phyloP scores from a whole-genome alignment of 1,140 invertebrate genomes.

The Teleopsis dalmanni region DNA sequence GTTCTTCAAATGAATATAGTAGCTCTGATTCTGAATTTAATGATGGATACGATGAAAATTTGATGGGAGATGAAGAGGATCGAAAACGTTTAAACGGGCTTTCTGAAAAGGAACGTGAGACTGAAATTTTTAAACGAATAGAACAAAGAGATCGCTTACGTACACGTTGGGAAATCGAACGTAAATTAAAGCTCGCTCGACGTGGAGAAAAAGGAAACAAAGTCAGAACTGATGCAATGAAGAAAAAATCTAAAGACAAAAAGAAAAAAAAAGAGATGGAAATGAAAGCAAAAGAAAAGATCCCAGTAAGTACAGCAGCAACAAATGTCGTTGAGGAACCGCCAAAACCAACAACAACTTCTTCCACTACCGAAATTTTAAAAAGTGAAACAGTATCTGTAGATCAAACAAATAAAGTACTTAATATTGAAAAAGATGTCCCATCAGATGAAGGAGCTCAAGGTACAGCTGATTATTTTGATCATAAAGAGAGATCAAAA shows the following conservation, averaged over 20 bases:
- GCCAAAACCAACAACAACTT: background rate
- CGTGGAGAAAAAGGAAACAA: slow-evolving; percentile 64
- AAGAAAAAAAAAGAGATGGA: background rate
- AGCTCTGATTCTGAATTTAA: slow-evolving; percentile 50
- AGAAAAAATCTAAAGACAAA: slow-evolving; percentile 30
- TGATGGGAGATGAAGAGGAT: slow-evolving; percentile 96
- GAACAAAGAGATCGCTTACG: slow-evolving; percentile 89
- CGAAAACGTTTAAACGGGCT: slow-evolving; percentile 78
- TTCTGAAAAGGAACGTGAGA: slow-evolving; percentile 95
- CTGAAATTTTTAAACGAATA: slow-evolving; percentile 93
- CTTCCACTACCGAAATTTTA: background rate
- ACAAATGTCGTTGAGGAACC: background rate
- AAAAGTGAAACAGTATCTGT: background rate
- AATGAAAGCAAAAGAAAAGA: background rate
- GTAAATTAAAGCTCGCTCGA: slow-evolving; percentile 80
- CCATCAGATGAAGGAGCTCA: too few relatives aligned
- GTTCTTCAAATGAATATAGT: slow-evolving; percentile 33
- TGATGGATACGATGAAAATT: slow-evolving; percentile 82
- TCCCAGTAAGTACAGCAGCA: background rate
- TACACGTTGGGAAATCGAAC: slow-evolving; percentile 92
- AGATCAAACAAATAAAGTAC: slow-evolving; percentile 1
- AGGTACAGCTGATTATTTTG: slow-evolving; percentile 33
- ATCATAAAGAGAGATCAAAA: slow-evolving; percentile 51
- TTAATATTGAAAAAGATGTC: background rate
- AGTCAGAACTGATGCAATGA: slow-evolving; percentile 53